Evolutionary conservation across 2,888 invertebrate species (phyloP), one percentile per base, ranked within the genome.

Genomic region (Orthosia gracilis): DNA sequence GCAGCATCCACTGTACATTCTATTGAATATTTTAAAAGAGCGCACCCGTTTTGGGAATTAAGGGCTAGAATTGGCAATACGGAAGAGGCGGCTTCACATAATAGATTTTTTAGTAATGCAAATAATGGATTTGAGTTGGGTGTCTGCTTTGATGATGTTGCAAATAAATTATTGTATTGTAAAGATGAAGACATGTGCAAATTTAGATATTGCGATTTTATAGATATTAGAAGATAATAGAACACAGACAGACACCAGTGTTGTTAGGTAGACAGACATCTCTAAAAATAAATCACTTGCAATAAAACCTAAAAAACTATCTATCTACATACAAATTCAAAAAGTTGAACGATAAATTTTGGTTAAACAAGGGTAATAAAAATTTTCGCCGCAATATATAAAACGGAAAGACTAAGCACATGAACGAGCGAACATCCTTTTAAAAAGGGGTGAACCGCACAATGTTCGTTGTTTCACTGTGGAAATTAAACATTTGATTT

Each of bases 401-500:
- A 78, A 85, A 84, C 78, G 83, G 82, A 85, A 83, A 80, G 78
- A 84, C 81, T 78, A 80, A 84, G 84, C 81, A 85, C 81, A 80
- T 79, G 76, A 78, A 85, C 83, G 69, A 79, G 62, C 79, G 77
- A 78, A 80, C 82, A 85, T 85, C 90, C 89, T 89, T 91, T 88
- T 86, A 85, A 88, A 89, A 90, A 83, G 82, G 88, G 91, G 89
- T 90, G 89, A 87, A 85, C 82, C 86, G 81, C 85, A 94, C 92
- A 94, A 91, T 89, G 91, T 90, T 86, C 89, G 89, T 93, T 92
- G 92, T 94, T 92, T 91, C 91, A 89, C 89, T 82, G 91, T 93
- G 92, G 92, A 93, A 94, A 94, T 94, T 94, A 94, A 94, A 94
- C 93, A 94, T 94, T 94, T 94, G 94, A 93, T 93, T 94, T 93